Conservation (phyloP, 2,113 vertebrate genomes). For the Cnemophilus loriae region DNA sequence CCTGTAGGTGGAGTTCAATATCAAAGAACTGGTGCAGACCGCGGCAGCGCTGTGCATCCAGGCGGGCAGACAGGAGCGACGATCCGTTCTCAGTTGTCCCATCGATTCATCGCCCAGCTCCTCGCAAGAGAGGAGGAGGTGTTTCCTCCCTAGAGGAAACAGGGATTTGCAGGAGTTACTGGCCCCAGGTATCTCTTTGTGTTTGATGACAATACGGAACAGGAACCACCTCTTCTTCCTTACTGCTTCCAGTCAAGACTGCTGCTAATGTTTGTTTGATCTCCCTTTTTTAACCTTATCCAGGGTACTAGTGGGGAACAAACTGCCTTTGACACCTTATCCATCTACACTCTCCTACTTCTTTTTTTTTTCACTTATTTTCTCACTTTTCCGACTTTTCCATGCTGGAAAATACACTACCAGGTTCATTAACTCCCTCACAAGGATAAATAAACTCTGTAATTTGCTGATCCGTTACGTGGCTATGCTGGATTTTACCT, state of each 20-base stretch:
- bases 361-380: background rate
- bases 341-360: background rate
- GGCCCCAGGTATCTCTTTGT: background rate
- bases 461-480: background rate
- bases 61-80: fast-evolving
- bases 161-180: background rate
- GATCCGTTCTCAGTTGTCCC: fast-evolving
- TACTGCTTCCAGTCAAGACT: background rate
- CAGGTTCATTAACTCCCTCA: background rate
- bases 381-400: background rate
- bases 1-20: slow-evolving; percentile 48
- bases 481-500: background rate
- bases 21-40: background rate
- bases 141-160: background rate
- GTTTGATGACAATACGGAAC: background rate
- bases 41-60: fast-evolving
- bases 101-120: too few species aligned
- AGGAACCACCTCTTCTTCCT: background rate
- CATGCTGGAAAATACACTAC: background rate
- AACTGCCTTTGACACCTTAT: background rate
- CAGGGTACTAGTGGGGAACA: background rate
- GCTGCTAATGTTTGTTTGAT: background rate
- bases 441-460: background rate
- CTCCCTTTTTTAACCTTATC: background rate
- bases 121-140: too few species aligned